These are phyloP conservation scores for Galeopsomyia nigrocyanea DNA, from an alignment of 2,888 invertebrate genomes.

Conservation along the genomic window DNA sequence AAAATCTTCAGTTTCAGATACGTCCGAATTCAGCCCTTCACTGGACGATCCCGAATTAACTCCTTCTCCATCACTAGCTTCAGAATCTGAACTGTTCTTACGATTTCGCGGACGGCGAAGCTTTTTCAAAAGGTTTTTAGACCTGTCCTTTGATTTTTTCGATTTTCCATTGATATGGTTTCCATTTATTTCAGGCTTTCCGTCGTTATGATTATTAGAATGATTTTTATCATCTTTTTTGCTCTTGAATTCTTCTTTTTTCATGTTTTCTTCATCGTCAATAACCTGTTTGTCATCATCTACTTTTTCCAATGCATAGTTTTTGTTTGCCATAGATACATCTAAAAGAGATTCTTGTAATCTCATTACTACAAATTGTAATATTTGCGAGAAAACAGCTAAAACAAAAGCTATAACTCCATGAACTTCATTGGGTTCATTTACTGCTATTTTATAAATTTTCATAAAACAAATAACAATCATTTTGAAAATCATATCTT, in stretches of 20 bases:
- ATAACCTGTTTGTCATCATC: slow-evolving; percentile 33
- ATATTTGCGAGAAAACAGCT: slow-evolving; percentile 83
- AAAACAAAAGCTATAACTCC: slow-evolving; percentile 88
- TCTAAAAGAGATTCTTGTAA: slow-evolving; percentile 62
- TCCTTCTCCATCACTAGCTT: slow-evolving; percentile 62
- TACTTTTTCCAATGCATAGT: slow-evolving; percentile 21
- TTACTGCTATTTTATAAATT: slow-evolving; percentile 80
- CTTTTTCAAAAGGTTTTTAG: slow-evolving; percentile 61
- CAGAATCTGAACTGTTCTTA: slow-evolving; percentile 65
- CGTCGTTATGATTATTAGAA: slow-evolving; percentile 13
- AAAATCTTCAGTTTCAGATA: slow-evolving; percentile 63
- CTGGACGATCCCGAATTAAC: slow-evolving; percentile 56
- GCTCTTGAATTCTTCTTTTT: slow-evolving; percentile 30
- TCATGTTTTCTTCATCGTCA: slow-evolving; percentile 11
- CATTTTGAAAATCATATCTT: slow-evolving; percentile 84
- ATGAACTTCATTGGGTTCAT: slow-evolving; percentile 84
- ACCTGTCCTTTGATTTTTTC: slow-evolving; percentile 56
- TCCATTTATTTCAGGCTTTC: slow-evolving; percentile 44
- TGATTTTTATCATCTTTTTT: slow-evolving; percentile 44
- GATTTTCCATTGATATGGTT: slow-evolving; percentile 42
- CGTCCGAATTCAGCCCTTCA: slow-evolving; percentile 64
- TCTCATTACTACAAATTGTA: slow-evolving; percentile 68
- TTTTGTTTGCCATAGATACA: slow-evolving; percentile 55
- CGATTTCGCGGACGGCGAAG: slow-evolving; percentile 62
- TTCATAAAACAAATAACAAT: slow-evolving; percentile 86